Evolutionary conservation across 2,113 vertebrate species (phyloP), one percentile per base, ranked within the genome.

Genomic region (Alectura lathami): DNA sequence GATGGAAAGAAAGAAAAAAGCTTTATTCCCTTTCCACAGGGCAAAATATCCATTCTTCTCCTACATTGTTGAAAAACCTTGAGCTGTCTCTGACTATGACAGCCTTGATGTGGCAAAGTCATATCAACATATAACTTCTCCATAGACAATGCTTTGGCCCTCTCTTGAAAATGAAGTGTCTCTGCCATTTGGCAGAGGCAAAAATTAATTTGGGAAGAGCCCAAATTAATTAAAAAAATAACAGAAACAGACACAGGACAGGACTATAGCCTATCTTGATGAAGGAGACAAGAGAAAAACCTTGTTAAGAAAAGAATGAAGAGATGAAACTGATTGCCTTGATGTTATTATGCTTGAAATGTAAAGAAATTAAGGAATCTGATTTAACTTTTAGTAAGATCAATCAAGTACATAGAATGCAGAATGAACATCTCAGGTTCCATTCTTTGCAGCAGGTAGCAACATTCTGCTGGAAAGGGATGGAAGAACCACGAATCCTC

Each of bases 251-350:
- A 60, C 56, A 88, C 51, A 91, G 51, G 7, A 50, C 11, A 79
- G 36, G 96, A 77, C 76, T 94, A 63, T 59, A 94, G 81, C 50
- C 77, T 83, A 54, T 79, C 89, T 88, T 92, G 51, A 83, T 93
- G 84, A 97, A 76, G 76, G 56, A 93, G 54, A 82, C 11, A 76
- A 94, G 84, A 81, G 34, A 22, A 54, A 93, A 68, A 17, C 53
- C 67, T 68, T 75, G 70, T 12, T 85, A 88, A 88, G 75, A 60
- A 40, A 96, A 88, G 94, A 38, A 1, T 4, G 27, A 90, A 78
- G 88, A 97, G 89, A 93, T 95, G 60, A 76, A 95, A 92, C 53
- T 42, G 70, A 67, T 30, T 80, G 79, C 24, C 68, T 75, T 70
- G 47, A 79, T 81, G 62, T 76, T 76, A 21, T 24, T 74, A 50